phyloP scores from a whole-genome alignment of 1,140 invertebrate genomes.

The Atta cephalotes region DNA sequence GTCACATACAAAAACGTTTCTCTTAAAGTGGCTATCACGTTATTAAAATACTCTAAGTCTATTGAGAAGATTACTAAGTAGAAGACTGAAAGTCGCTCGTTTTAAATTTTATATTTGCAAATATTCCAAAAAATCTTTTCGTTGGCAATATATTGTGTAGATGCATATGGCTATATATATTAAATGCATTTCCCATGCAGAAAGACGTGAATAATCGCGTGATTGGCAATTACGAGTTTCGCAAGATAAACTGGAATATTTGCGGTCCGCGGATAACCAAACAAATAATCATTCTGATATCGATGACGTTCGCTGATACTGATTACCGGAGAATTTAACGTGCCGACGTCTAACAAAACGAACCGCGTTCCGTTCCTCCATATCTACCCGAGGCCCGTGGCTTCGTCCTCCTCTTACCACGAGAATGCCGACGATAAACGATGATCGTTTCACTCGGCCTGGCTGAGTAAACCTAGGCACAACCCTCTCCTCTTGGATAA shows the following conservation, averaged over 20 bases:
- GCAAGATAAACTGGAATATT: constrained; percentile 27
- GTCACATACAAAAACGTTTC: too few relatives aligned
- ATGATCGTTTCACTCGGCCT: constrained; percentile 68
- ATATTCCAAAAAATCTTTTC: neutral
- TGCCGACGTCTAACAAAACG: constrained; percentile 41
- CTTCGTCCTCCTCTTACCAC: constrained; percentile 28
- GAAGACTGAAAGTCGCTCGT: neutral
- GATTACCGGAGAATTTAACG: constrained; percentile 54
- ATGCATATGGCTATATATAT: too few relatives aligned
- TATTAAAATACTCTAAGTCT: too few relatives aligned
- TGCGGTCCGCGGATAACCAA: neutral
- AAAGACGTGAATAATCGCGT: neutral
- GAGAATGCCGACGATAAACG: constrained; percentile 68
- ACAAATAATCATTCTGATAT: constrained; percentile 2
- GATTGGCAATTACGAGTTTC: neutral
- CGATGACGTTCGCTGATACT: constrained; percentile 41
- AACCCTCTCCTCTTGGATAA: constrained; percentile 71
- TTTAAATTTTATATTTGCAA: neutral
- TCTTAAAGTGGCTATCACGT: too few relatives aligned
- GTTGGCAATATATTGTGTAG: neutral
- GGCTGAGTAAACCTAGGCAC: constrained; percentile 74
- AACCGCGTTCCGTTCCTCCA: neutral
- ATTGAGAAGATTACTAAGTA: too few relatives aligned
- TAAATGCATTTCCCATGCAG: neutral
- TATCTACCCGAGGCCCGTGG: neutral